Evolutionary conservation across 2,888 invertebrate species (phyloP).

Genomic region (Leptinotarsa rubiginosa): DNA sequence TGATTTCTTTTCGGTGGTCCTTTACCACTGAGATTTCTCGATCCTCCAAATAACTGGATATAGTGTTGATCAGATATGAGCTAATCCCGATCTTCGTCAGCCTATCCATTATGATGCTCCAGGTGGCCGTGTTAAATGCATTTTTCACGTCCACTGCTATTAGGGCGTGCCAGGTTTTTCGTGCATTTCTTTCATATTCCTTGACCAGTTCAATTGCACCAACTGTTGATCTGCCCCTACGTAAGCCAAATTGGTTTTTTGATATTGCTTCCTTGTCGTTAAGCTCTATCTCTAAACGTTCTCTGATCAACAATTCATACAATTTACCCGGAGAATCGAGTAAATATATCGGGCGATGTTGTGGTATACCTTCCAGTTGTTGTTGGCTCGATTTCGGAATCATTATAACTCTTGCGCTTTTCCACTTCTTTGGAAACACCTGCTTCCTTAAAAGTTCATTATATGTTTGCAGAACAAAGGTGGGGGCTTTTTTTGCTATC

Average conservation of each 20-base stretch:
- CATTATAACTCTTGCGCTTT: too few relatives aligned
- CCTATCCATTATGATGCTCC: slow-evolving; percentile 1
- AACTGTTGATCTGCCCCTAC: slow-evolving; percentile 10
- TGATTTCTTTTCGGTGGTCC: neutral
- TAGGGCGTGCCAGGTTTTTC: neutral
- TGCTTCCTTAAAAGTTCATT: too few relatives aligned
- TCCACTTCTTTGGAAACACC: too few relatives aligned
- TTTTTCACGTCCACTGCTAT: neutral
- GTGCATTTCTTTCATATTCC: neutral
- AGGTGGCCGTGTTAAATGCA: too few relatives aligned
- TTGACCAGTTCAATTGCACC: neutral
- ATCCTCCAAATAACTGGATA: neutral
- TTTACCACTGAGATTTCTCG: neutral
- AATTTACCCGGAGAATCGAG: neutral
- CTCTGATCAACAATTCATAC: slow-evolving; percentile 4
- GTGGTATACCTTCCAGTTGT: neutral
- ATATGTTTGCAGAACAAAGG: too few relatives aligned
- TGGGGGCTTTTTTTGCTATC: too few relatives aligned
- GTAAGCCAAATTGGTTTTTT: neutral
- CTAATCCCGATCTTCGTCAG: neutral
- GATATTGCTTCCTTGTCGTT: neutral
- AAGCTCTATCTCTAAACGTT: neutral
- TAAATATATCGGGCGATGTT: neutral
- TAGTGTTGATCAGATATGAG: neutral
- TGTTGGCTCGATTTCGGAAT: too few relatives aligned